Conservation (phyloP, 2,888 invertebrate genomes). For the Frankliniella fusca region DNA sequence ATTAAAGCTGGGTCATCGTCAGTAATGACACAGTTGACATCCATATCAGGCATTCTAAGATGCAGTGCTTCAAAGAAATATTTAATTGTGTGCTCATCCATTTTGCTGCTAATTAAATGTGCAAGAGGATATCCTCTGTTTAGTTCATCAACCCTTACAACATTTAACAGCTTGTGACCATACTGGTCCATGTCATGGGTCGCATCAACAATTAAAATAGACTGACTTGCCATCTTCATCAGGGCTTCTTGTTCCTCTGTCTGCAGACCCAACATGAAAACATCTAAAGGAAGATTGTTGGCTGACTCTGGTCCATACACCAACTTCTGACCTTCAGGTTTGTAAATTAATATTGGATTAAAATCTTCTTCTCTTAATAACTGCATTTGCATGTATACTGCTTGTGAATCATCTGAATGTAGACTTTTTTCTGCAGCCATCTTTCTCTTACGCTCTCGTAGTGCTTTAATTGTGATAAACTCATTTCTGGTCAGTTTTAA, state of each 20-base stretch:
- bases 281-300: not conserved
- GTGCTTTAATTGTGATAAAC: not conserved
- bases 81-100: not conserved
- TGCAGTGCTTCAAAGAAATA: not conserved
- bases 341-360: not conserved
- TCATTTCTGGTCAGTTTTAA: not conserved
- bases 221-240: not conserved
- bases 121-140: conserved; percentile 1
- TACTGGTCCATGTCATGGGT: not conserved
- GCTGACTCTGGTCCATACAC: not conserved
- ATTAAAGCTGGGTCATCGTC: not conserved
- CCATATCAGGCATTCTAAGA: not conserved
- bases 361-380: not conserved
- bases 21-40: too few species aligned
- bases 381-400: not conserved
- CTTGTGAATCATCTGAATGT: not conserved
- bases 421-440: not conserved
- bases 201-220: not conserved
- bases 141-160: not conserved
- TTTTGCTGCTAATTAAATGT: not conserved
- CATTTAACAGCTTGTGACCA: not conserved
- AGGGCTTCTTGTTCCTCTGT: not conserved
- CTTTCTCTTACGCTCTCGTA: not conserved
- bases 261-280: conserved; percentile 7
- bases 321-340: not conserved